Conservation (phyloP, 2,113 vertebrate genomes). For the Clarias gariepinus region DNA sequence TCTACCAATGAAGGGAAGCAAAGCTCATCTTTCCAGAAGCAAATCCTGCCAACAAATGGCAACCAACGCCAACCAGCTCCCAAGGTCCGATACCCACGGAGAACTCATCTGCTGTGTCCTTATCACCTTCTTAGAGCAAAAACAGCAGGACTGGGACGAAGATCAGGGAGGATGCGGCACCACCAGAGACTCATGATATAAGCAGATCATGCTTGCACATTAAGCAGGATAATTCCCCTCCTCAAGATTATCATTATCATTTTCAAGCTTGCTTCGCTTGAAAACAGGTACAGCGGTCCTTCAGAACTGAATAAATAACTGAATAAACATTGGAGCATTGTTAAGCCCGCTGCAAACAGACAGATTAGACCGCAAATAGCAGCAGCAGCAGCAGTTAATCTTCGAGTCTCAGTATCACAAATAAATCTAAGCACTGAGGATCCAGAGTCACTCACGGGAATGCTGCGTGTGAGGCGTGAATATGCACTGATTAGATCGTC, state of each 20-base stretch:
- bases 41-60: constrained; percentile 14
- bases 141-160: background rate
- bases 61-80: constrained; percentile 1
- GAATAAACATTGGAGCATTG: background rate
- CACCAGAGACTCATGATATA: background rate
- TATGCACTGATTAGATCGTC: background rate
- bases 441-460: background rate
- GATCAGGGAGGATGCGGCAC: background rate
- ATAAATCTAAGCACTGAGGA: background rate
- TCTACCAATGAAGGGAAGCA: background rate
- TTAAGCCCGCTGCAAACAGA: background rate
- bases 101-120: constrained; percentile 26
- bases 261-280: background rate
- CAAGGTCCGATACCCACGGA: constrained; percentile 5
- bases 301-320: background rate
- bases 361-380: background rate
- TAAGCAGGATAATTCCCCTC: background rate
- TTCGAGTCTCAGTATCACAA: background rate
- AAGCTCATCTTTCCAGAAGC: constrained; percentile 17
- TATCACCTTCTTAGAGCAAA: constrained; percentile 16
- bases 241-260: constrained; percentile 2
- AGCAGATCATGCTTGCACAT: background rate
- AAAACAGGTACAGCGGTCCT: background rate
- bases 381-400: background rate
- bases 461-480: background rate